Evolutionary conservation across 2,888 invertebrate species (phyloP), one percentile per base, ranked within the genome.

Genomic region (Agriopis leucophaearia): DNA sequence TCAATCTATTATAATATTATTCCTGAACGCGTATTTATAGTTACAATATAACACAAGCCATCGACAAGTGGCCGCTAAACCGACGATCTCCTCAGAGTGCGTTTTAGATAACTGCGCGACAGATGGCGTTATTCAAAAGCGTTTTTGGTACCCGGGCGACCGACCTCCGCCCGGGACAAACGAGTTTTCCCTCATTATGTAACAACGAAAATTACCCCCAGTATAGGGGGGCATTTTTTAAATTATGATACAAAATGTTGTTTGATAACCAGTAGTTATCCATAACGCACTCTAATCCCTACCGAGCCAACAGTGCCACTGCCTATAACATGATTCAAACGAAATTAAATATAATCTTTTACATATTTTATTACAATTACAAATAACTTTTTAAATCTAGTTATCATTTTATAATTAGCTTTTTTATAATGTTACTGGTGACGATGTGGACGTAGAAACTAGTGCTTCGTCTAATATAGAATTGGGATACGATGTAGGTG

Each of bases 281-380:
- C 16, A 8, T 1, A 42, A 48, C 38, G 27, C 50, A 40, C 42
- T 36, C 42, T 70, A 66, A 66, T 59, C 71, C 64, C 71, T 68
- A 68, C 71, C 70, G 66, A 70, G 70, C 69, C 66, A 64, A 67
- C 72, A 72, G 72, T 72, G 78, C 76, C 73, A 72, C 78, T 71
- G 79, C 72, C 77, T 78, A 74, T 74, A 73, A 77, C 78, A 75
- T 73, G 74, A 73, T 77, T 77, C 75, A 74, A 85, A 86, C 81
- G 71, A 83, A 85, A 83, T 81, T 80, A 83, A 80, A 83, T 82
- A 84, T 82, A 82, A 76, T 80, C 71, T 72, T 77, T 74, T 73
- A 74, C 70, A 73, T 74, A 88, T 85, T 84, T 88, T 87, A 84
- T 87, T 88, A 88, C 84, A 83, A 81, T 88, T 88, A 89, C 87